Percentiles rank a stretch among this genome's conserved stretches.
Conservation (phyloP, 1,140 invertebrate species). For the Drosophila gunungcola region DNA sequence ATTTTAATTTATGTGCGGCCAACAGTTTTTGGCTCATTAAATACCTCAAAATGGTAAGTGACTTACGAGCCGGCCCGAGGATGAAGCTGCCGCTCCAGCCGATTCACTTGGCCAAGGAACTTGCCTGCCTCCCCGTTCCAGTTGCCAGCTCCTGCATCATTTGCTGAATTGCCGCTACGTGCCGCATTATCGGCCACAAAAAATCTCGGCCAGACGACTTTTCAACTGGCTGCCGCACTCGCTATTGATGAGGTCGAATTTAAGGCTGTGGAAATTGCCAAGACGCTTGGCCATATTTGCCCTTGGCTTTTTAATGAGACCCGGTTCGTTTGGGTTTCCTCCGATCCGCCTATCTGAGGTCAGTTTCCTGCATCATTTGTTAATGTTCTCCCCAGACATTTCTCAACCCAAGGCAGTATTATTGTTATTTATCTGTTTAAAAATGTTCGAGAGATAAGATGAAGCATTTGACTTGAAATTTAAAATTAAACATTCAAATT, state of each 20-base stretch:
- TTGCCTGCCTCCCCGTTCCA: constrained; percentile 21
- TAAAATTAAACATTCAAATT: too few relatives aligned
- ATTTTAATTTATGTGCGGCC: constrained; percentile 79
- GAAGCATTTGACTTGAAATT: not conserved
- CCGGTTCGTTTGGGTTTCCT: constrained; percentile 33
- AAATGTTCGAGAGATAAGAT: constrained; percentile 26
- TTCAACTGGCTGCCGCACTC: constrained; percentile 27
- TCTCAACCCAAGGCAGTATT: constrained; percentile 3
- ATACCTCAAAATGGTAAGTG: constrained; percentile 83
- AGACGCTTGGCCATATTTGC: constrained; percentile 46
- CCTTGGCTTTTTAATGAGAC: constrained; percentile 64
- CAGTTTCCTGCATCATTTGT: constrained; percentile 48
- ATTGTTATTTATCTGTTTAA: constrained; percentile 15
- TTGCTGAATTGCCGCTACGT: constrained; percentile 77
- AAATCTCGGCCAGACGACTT: constrained; percentile 62
- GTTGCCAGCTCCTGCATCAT: constrained; percentile 50
- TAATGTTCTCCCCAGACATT: constrained; percentile 40
- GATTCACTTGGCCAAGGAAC: constrained; percentile 63
- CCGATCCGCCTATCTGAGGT: constrained; percentile 26
- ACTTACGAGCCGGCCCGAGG: constrained; percentile 59
- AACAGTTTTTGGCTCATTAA: constrained; percentile 81
- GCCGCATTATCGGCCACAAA: constrained; percentile 70
- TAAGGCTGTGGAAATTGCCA: constrained; percentile 38
- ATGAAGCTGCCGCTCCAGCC: constrained; percentile 56
- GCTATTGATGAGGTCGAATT: constrained; percentile 66